Percentiles rank a stretch among this genome's conserved stretches.
Conservation (phyloP, 1,140 invertebrate species). For the Pachyrhynchus sulphureomaculatus region DNA sequence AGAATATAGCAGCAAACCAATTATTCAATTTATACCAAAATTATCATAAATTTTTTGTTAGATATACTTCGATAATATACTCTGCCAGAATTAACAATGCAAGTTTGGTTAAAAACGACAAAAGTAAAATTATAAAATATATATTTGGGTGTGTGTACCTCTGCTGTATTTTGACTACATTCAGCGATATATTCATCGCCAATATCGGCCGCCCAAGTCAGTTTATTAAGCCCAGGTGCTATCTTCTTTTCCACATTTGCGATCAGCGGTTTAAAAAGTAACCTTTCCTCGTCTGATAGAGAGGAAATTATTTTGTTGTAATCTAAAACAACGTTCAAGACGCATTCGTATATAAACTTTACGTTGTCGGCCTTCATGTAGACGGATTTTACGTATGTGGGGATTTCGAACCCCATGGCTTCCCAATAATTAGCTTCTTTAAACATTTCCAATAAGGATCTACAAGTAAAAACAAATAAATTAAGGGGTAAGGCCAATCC, state of each 20-base stretch:
- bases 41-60: no score
- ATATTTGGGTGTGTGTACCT: no score
- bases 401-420: slow-evolving; percentile 65
- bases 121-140: no score
- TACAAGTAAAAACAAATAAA: slow-evolving; percentile 39
- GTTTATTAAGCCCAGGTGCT: slow-evolving; percentile 72
- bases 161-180: slow-evolving; percentile 67
- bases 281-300: slow-evolving; percentile 59
- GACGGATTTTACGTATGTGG: slow-evolving; percentile 61
- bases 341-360: slow-evolving; percentile 69
- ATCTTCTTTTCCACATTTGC: slow-evolving; percentile 67
- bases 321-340: slow-evolving; percentile 71
- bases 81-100: no score
- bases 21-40: no score
- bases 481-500: no score
- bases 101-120: no score
- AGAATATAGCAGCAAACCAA: no score
- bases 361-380: slow-evolving; percentile 65
- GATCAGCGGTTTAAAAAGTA: slow-evolving; percentile 60
- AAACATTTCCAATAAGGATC: slow-evolving; percentile 60
- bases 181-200: slow-evolving; percentile 77
- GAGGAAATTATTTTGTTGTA: slow-evolving; percentile 78
- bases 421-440: slow-evolving; percentile 69
- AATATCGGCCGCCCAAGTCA: slow-evolving; percentile 75
- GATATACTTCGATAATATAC: no score